Evolutionary conservation across 2,888 invertebrate genomes (phyloP).

Genomic region (Prenolepis imparis): DNA sequence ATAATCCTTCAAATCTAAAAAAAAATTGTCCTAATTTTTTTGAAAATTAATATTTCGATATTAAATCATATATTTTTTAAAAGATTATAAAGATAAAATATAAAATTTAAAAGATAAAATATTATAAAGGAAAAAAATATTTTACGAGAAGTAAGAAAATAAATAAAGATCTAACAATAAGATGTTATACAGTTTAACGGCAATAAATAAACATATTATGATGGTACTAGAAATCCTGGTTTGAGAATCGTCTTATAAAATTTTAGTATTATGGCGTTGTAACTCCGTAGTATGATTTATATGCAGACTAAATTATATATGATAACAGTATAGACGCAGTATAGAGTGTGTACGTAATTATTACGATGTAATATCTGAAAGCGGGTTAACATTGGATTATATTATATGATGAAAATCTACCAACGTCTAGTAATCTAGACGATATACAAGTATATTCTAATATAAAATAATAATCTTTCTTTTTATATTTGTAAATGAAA

Average conservation of each 20-base stretch:
- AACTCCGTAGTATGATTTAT: neutral
- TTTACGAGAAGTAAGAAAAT: neutral
- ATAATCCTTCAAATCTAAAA: neutral
- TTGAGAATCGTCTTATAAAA: conserved; percentile 4
- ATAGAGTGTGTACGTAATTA: neutral
- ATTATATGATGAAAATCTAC: neutral
- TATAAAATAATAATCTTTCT: neutral
- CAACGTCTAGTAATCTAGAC: neutral
- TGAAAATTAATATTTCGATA: neutral
- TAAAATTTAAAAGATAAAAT: neutral
- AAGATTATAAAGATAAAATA: neutral
- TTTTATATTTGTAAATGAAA: neutral
- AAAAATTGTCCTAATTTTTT: neutral
- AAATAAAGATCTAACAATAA: neutral
- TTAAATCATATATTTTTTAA: neutral
- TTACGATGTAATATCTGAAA: conserved; percentile 3
- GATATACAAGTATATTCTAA: neutral
- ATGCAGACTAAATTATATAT: conserved; percentile 26
- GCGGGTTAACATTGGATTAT: conserved; percentile 17
- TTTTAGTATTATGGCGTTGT: neutral
- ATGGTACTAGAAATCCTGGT: neutral
- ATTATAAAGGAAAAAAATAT: neutral
- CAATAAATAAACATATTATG: neutral
- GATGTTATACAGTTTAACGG: neutral
- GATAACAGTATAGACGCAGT: neutral